Evolutionary conservation across 1,140 invertebrate species (phyloP).

Genomic region (Theocolax elegans): DNA sequence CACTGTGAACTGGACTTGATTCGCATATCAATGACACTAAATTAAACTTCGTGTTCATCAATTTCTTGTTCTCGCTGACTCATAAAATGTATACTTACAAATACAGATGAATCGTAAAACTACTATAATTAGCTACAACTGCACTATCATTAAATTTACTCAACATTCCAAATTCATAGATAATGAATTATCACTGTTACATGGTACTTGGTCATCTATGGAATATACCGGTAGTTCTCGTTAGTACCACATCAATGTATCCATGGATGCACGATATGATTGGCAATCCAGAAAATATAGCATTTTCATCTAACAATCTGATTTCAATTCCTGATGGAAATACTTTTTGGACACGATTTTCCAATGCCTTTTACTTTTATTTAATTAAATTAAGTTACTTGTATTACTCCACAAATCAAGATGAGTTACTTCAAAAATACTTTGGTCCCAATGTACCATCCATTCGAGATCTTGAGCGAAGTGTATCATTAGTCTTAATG

Average conservation of each 20-base stretch:
- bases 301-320: slow-evolving; percentile 72
- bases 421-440: slow-evolving; percentile 56
- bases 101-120: too few relatives aligned
- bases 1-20: too few relatives aligned
- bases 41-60: too few relatives aligned
- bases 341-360: slow-evolving; percentile 71
- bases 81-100: too few relatives aligned
- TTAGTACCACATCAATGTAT: slow-evolving; percentile 70
- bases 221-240: slow-evolving; percentile 70
- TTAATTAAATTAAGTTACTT: slow-evolving; percentile 46
- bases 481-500: slow-evolving; percentile 67
- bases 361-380: slow-evolving; percentile 60
- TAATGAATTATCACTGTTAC: too few relatives aligned
- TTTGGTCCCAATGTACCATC: slow-evolving; percentile 59
- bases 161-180: too few relatives aligned
- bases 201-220: slow-evolving; percentile 69
- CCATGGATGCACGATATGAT: slow-evolving; percentile 73
- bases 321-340: slow-evolving; percentile 68
- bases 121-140: too few relatives aligned
- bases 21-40: too few relatives aligned
- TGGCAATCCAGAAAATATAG: slow-evolving; percentile 72
- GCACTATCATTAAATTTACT: too few relatives aligned
- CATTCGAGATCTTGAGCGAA: slow-evolving; percentile 62
- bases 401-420: slow-evolving; percentile 47
- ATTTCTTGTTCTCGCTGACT: too few relatives aligned